Conservation (phyloP, 2,888 invertebrate species). For the Tetranychus piercei region DNA sequence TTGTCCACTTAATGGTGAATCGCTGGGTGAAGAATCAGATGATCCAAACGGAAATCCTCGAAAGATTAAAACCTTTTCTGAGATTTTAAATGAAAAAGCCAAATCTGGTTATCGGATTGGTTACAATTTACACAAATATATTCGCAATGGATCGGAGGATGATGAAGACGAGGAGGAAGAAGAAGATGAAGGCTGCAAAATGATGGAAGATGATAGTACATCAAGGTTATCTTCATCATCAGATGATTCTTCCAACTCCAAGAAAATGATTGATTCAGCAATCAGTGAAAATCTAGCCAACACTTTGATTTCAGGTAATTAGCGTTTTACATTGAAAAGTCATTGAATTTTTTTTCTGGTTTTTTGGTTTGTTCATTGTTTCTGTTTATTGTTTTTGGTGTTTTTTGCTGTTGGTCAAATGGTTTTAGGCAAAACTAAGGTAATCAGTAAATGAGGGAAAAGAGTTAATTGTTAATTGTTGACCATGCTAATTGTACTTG, state of each 20-base stretch:
- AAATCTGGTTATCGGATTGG: constrained; percentile 22
- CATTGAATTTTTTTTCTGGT: neutral
- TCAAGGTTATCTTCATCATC: neutral
- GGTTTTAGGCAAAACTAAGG: neutral
- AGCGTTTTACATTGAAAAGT: neutral
- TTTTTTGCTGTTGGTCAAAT: neutral
- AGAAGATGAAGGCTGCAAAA: neutral
- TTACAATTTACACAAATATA: constrained; percentile 22
- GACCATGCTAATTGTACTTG: neutral
- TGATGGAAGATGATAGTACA: neutral
- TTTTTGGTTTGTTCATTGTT: neutral
- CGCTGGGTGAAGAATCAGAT: too few species aligned
- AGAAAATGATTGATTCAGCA: neutral
- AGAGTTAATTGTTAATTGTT: neutral
- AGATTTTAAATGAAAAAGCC: constrained; percentile 58
- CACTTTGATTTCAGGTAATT: neutral
- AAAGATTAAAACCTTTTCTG: constrained; percentile 79
- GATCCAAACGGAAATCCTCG: constrained; percentile 27
- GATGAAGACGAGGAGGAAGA: constrained; percentile 4
- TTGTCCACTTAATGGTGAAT: neutral
- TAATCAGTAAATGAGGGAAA: neutral
- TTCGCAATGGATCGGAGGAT: constrained; percentile 12
- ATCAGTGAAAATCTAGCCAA: too few species aligned
- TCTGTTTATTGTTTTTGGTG: neutral
- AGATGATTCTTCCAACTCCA: neutral